Evolutionary conservation across 1,140 invertebrate genomes (phyloP).

Genomic region (Drosophila setifemur): DNA sequence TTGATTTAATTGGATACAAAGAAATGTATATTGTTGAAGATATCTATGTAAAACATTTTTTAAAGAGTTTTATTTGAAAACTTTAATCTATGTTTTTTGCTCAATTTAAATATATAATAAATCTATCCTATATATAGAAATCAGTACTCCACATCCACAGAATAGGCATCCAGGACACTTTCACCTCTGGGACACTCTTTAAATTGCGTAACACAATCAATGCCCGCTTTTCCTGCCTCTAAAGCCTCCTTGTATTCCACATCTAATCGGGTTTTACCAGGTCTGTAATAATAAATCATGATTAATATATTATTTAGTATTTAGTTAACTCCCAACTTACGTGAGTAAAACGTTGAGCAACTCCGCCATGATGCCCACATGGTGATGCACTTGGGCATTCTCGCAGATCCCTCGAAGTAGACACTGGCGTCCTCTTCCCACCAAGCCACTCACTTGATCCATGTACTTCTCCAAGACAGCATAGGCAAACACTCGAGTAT

Average conservation of each 20-base stretch:
- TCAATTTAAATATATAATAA: neutral
- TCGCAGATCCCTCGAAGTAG: slow-evolving; percentile 73
- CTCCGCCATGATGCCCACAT: slow-evolving; percentile 69
- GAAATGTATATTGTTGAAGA: no score
- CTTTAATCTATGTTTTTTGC: no score
- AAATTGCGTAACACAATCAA: slow-evolving; percentile 53
- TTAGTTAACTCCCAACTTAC: slow-evolving; percentile 41
- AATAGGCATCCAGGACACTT: slow-evolving; percentile 54
- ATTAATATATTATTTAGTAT: neutral
- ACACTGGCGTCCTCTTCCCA: slow-evolving; percentile 49
- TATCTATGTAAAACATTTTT: no score
- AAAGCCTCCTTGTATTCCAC: slow-evolving; percentile 47
- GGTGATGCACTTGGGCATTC: slow-evolving; percentile 75
- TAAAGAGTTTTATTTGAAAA: no score
- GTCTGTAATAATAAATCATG: slow-evolving; percentile 40
- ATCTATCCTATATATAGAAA: neutral
- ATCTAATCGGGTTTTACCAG: slow-evolving; percentile 54
- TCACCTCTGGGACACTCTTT: slow-evolving; percentile 49
- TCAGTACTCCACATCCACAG: slow-evolving; percentile 40
- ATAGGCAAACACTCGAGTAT: slow-evolving; percentile 68
- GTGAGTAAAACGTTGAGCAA: slow-evolving; percentile 66
- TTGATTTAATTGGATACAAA: no score
- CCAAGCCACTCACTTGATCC: slow-evolving; percentile 36
- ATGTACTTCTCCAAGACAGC: slow-evolving; percentile 65
- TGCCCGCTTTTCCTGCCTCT: slow-evolving; percentile 55